Conservation (phyloP, 2,113 vertebrate species). For the Ptychochromis oligacanthus region DNA sequence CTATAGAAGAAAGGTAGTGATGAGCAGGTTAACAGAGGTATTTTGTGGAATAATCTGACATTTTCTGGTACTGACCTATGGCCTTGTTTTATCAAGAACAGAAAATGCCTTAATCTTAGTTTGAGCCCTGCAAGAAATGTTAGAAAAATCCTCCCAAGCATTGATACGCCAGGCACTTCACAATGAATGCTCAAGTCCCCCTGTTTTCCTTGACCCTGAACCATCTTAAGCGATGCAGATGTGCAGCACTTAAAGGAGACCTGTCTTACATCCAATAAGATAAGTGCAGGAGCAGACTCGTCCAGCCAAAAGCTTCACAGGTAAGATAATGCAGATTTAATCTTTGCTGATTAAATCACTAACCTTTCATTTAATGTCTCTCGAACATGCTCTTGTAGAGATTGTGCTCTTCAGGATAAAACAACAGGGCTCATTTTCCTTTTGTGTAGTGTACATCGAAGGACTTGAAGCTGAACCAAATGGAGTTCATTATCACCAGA, state of each 20-base stretch:
- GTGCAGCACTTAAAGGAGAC: slow-evolving; percentile 38
- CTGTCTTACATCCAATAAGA: slow-evolving; percentile 51
- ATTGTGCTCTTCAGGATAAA: slow-evolving; percentile 36
- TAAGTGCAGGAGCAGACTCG: slow-evolving; percentile 39
- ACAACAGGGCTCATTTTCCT: slow-evolving; percentile 28
- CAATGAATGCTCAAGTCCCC: neutral
- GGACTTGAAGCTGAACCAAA: slow-evolving; percentile 46
- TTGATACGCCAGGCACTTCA: slow-evolving; percentile 13
- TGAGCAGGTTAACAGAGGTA: slow-evolving; percentile 64
- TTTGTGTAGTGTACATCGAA: slow-evolving; percentile 21
- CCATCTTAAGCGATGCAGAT: slow-evolving; percentile 29
- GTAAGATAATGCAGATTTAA: slow-evolving; percentile 59
- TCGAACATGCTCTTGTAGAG: slow-evolving; percentile 35
- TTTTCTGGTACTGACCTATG: slow-evolving; percentile 57
- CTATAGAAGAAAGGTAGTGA: slow-evolving; percentile 47
- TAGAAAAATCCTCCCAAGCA: slow-evolving; percentile 41
- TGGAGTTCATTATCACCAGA: slow-evolving; percentile 59
- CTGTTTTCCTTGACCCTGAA: slow-evolving; percentile 22
- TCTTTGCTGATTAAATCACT: slow-evolving; percentile 59
- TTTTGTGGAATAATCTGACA: slow-evolving; percentile 58
- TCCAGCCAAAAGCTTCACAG: slow-evolving; percentile 49
- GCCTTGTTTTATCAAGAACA: slow-evolving; percentile 39
- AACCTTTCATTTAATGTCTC: slow-evolving; percentile 48
- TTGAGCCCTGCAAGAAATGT: slow-evolving; percentile 63
- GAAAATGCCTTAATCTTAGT: slow-evolving; percentile 49